Conservation (phyloP, 30 jellyfish, hydroid and myxozoan genomes). For the Aurelia coerulea region DNA sequence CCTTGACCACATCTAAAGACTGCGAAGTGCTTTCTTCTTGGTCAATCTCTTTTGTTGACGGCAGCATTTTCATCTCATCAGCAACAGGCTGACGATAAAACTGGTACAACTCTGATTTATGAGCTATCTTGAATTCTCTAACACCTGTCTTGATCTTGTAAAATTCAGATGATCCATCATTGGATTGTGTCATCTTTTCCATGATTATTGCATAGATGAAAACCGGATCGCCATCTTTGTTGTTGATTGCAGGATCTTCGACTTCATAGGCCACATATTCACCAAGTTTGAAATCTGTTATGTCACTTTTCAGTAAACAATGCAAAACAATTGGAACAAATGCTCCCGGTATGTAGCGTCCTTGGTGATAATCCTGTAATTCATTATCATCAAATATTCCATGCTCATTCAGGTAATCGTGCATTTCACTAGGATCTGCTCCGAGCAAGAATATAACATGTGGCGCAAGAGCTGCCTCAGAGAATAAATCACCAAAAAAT, state of each 20-base stretch:
- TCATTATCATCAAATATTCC: constrained; percentile 13
- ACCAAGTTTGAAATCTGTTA: constrained; percentile 53
- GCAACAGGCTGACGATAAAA: constrained; percentile 27
- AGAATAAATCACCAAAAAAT: constrained; percentile 2
- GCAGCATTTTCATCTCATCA: constrained; percentile 7
- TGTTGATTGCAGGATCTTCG: constrained; percentile 39
- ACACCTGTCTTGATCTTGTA: background rate
- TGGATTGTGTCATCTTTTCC: constrained; percentile 4
- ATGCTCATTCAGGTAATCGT: constrained; percentile 34
- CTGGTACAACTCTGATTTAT: constrained; percentile 22
- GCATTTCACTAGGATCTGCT: constrained; percentile 8
- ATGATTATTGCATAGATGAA: constrained; percentile 57
- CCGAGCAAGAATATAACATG: constrained; percentile 18
- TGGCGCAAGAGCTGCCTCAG: constrained; percentile 13
- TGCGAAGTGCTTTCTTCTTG: constrained; percentile 3
- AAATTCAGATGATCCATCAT: too few species aligned
- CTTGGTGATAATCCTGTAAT: background rate
- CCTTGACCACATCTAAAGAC: constrained; percentile 37
- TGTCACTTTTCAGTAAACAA: constrained; percentile 52
- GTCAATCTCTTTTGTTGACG: constrained; percentile 19
- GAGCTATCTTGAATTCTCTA: constrained; percentile 29
- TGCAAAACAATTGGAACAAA: constrained; percentile 68
- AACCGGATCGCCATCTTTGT: constrained; percentile 56
- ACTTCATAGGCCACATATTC: constrained; percentile 80
- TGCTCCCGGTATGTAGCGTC: constrained; percentile 65